Percentiles rank a stretch among this genome's conserved stretches.
Evolutionary conservation across 2,797 vertebrate genomes (phyloP).

Genomic region (Sparidentex hasta): DNA sequence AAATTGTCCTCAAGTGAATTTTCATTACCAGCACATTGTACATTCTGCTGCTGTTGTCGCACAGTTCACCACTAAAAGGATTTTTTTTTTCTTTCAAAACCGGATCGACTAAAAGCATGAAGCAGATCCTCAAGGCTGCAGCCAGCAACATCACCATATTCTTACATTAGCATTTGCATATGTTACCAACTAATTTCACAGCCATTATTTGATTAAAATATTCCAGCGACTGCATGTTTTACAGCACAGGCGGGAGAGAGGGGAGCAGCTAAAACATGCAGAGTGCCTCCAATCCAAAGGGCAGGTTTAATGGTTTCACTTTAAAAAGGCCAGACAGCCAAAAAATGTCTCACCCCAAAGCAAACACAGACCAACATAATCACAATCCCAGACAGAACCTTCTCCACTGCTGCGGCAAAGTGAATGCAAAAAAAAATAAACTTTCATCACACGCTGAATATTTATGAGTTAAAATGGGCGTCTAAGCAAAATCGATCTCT

Average conservation of each 20-base stretch:
- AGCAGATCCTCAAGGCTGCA: slow-evolving; percentile 31
- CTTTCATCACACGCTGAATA: slow-evolving; percentile 46
- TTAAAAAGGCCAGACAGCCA: slow-evolving; percentile 19
- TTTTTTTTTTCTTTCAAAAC: slow-evolving; percentile 13
- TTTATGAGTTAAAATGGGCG: slow-evolving; percentile 37
- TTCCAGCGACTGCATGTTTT: slow-evolving; percentile 20
- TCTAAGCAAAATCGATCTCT: slow-evolving; percentile 32
- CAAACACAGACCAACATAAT: slow-evolving; percentile 32
- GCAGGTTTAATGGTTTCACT: slow-evolving; percentile 35
- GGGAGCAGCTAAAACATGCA: slow-evolving; percentile 8
- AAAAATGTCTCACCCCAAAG: slow-evolving; percentile 21
- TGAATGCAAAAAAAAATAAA: slow-evolving; percentile 50
- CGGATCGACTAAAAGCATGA: slow-evolving; percentile 15
- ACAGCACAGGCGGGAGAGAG: neutral
- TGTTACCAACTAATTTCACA: slow-evolving; percentile 56
- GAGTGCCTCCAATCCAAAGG: slow-evolving; percentile 29
- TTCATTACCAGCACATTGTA: neutral
- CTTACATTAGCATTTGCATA: slow-evolving; percentile 40
- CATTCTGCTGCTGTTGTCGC: neutral
- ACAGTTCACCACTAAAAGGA: slow-evolving; percentile 17
- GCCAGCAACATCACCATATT: slow-evolving; percentile 32
- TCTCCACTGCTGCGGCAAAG: slow-evolving; percentile 5
- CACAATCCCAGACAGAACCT: slow-evolving; percentile 14
- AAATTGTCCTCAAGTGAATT: slow-evolving; percentile 18
- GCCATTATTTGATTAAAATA: slow-evolving; percentile 47